Conservation (phyloP, 2,113 vertebrate species). For the Hyperopisus bebe region DNA sequence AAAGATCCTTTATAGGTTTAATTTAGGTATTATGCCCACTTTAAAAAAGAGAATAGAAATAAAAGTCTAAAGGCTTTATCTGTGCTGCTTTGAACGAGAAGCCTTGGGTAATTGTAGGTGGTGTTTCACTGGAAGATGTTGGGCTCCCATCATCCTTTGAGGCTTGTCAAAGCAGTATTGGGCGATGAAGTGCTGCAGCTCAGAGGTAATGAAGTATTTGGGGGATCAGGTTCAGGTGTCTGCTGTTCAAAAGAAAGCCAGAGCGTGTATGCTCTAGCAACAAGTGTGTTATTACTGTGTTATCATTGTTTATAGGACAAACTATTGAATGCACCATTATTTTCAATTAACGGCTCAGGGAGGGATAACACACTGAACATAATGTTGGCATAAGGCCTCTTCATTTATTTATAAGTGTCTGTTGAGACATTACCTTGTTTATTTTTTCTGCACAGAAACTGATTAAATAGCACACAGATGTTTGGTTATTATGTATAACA, state of each 20-base stretch:
- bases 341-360: conserved; percentile 17
- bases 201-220: background rate
- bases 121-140: background rate
- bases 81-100: conserved; percentile 20
- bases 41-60: conserved; percentile 33
- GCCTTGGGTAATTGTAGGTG: background rate
- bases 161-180: conserved; percentile 2
- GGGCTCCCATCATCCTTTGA: background rate
- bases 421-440: conserved; percentile 35
- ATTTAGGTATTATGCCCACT: conserved; percentile 34
- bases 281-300: conserved; percentile 21
- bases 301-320: conserved; percentile 22
- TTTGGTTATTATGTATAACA: conserved; percentile 3
- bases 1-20: conserved; percentile 39
- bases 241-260: background rate
- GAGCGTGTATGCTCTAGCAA: background rate
- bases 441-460: conserved; percentile 27
- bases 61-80: conserved; percentile 42
- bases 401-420: conserved; percentile 29
- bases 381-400: background rate
- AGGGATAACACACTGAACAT: conserved; percentile 13
- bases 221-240: background rate
- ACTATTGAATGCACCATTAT: conserved; percentile 19
- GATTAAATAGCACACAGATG: conserved; percentile 5
- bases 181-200: background rate